Evolutionary conservation across 2,797 vertebrate species (phyloP).

Genomic region (Aulostomus chinensis): DNA sequence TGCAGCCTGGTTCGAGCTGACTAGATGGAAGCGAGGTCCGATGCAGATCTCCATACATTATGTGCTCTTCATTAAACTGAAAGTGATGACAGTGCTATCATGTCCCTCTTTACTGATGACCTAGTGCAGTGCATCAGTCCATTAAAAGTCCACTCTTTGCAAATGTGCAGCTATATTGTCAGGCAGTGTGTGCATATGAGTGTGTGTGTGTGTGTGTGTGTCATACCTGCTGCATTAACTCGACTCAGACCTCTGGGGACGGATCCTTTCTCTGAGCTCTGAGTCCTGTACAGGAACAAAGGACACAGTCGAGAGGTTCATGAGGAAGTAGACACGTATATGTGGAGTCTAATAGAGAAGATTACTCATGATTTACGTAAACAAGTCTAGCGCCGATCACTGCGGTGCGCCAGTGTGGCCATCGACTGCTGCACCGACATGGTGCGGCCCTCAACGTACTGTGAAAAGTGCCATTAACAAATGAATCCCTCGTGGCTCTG

Average conservation of each 20-base stretch:
- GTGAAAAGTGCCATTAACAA: constrained; percentile 61
- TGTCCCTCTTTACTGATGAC: constrained; percentile 66
- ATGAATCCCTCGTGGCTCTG: constrained; percentile 51
- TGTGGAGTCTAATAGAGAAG: constrained; percentile 5
- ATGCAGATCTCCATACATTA: constrained; percentile 62
- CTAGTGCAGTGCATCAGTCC: constrained; percentile 66
- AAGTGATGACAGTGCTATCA: constrained; percentile 73
- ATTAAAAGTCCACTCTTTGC: constrained; percentile 67
- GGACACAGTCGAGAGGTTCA: constrained; percentile 12
- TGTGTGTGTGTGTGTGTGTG: constrained; percentile 15
- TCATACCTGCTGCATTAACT: constrained; percentile 81
- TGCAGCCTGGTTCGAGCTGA: constrained; percentile 40
- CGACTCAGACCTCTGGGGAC: constrained; percentile 70
- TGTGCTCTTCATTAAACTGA: constrained; percentile 66
- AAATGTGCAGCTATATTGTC: constrained; percentile 51
- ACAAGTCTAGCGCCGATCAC: constrained; percentile 25
- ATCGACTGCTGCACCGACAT: constrained; percentile 29
- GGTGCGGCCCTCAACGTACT: constrained; percentile 28
- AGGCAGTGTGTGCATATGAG: background rate
- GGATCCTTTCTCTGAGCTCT: constrained; percentile 50
- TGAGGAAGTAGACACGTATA: constrained; percentile 13
- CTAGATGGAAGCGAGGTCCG: constrained; percentile 31
- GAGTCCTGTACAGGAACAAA: constrained; percentile 47
- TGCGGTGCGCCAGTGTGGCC: constrained; percentile 15
- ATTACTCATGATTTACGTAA: constrained; percentile 22